Evolutionary conservation across 2,113 vertebrate genomes (phyloP).

Genomic region (Paedocypris sp.): DNA sequence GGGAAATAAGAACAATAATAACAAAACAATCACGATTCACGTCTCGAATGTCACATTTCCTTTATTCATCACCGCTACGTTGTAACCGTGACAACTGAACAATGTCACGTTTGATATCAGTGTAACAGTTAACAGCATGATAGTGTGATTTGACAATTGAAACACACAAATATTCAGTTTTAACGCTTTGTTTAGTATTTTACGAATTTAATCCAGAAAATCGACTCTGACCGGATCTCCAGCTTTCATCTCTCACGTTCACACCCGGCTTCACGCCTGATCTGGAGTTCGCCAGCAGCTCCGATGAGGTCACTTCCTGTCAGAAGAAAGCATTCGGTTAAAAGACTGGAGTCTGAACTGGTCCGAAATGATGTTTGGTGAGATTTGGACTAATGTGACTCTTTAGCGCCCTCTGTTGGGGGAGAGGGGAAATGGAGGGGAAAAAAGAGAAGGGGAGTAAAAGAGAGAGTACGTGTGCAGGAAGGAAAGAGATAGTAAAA

Average conservation of each 20-base stretch:
- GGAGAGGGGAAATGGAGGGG: not conserved
- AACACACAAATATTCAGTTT: too few relatives aligned
- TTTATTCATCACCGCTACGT: too few relatives aligned
- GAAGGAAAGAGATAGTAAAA: too few relatives aligned
- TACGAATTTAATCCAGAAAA: too few relatives aligned
- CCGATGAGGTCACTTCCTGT: constrained; percentile 41
- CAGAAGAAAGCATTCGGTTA: not conserved
- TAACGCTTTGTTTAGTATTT: too few relatives aligned
- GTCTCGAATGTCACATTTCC: too few relatives aligned
- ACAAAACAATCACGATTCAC: not conserved
- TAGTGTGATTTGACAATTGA: too few relatives aligned
- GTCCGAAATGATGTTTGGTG: not conserved
- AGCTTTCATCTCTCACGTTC: constrained; percentile 39
- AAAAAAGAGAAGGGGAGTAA: not conserved
- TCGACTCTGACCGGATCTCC: constrained; percentile 48
- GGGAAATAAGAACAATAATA: constrained; percentile 1
- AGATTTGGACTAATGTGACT: not conserved
- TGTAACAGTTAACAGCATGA: too few relatives aligned
- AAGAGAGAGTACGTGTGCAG: not conserved
- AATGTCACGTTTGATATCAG: too few relatives aligned
- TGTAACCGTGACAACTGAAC: too few relatives aligned
- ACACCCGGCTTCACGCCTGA: constrained; percentile 27
- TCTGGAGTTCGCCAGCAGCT: constrained; percentile 25
- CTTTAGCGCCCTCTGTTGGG: not conserved
- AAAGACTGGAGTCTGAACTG: not conserved